Conservation (phyloP, 2,888 invertebrate species). For the Pseudoips prasinana region DNA sequence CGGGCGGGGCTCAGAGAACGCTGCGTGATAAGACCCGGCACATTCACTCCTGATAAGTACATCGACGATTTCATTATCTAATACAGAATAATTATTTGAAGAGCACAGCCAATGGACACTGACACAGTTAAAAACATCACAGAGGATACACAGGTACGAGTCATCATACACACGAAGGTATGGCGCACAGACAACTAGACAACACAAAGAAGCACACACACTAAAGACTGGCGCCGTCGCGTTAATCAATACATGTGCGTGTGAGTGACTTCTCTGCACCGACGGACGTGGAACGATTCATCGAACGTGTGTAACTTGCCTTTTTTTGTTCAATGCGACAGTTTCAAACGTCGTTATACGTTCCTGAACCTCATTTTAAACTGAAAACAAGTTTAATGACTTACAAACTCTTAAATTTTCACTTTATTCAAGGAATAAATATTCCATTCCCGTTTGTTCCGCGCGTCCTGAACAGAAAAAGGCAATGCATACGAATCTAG, state of each 20-base stretch:
- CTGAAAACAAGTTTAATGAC: too few relatives aligned
- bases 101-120: constrained; percentile 65
- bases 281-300: constrained; percentile 43
- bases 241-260: constrained; percentile 86
- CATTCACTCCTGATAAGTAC: constrained; percentile 57
- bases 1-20: constrained; percentile 66
- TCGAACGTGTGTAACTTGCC: constrained; percentile 43
- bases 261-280: constrained; percentile 80
- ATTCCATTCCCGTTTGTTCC: constrained; percentile 43
- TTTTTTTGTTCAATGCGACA: constrained; percentile 45
- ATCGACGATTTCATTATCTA: constrained; percentile 50
- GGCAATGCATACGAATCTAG: constrained; percentile 65
- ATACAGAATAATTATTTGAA: constrained; percentile 59
- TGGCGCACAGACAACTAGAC: constrained; percentile 59
- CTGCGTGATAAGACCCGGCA: constrained; percentile 60
- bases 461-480: constrained; percentile 59
- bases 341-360: constrained; percentile 17
- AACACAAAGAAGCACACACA: constrained; percentile 70
- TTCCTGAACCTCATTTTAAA: constrained; percentile 24
- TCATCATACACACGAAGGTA: constrained; percentile 60
- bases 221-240: constrained; percentile 77
- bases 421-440: constrained; percentile 47
- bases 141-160: constrained; percentile 74
- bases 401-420: constrained; percentile 36
- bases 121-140: constrained; percentile 74